Base-by-base conservation (phyloP, 2,888 invertebrate species). In the Metellina segmentata region DNA sequence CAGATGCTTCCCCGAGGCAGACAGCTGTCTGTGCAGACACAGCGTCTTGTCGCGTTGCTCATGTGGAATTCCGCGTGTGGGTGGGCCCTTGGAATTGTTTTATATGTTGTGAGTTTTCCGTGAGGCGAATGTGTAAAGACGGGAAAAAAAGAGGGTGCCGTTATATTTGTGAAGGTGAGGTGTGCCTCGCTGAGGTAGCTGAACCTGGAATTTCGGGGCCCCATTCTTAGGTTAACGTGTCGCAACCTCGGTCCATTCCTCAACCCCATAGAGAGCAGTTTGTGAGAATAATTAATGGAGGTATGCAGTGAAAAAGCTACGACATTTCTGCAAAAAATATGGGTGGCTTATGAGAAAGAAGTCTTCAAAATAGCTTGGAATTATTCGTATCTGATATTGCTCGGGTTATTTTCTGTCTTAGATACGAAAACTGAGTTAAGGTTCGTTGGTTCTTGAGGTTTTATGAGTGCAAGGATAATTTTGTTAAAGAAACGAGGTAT, bases 21-120 rank as follows among this genome's bases (percentile, higher is more conserved):
- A 90, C 85, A 85, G 52, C 85, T 79, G 79, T 61, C 79, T 85
- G 71, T 53, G 53, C 70, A 79, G 81, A 71, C 52, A 19, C 20
- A 79, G 72, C 71, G 48, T 85, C 77, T 81, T 81, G 88, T 81
- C 88, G 72, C 52, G 52, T 83, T 83, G 61, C 75, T 85, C 71
- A 48, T 51, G 77, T 69, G 90, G 90, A 90, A 90, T 90, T 79
- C 74, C 71, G 77, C 19, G 90, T 72, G 90, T 90, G 85, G 90
- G 90, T 90, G 90, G 90, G 90, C 90, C 85, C 85, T 85, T 78
- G 74, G 85, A 85, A 81, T 89, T 83, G 89, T 89, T 89, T 89
- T 77, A 89, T 83, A 89, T 85, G 90, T 82, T 89, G 72, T 69
- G 53, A 81, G 61, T 53, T 69, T 82, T 83, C 83, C 79, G 72